phyloP scores from a whole-genome alignment of 2,113 vertebrate genomes.

The Neodon shergylaensis region DNA sequence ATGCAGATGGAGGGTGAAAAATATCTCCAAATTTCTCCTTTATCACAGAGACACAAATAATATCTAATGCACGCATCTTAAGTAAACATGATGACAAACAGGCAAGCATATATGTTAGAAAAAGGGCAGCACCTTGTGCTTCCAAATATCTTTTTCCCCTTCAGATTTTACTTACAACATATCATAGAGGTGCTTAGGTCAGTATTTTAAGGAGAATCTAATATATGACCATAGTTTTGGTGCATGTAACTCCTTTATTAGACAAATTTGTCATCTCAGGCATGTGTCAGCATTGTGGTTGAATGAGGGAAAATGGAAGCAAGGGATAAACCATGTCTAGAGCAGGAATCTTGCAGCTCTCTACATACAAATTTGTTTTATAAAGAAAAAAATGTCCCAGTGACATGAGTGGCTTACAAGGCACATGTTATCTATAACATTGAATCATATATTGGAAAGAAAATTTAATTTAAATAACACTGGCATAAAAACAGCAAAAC shows the following conservation, averaged over 20 bases:
- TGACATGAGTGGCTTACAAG: slow-evolving; percentile 61
- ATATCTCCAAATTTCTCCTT: slow-evolving; percentile 82
- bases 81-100: slow-evolving; percentile 88
- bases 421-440: slow-evolving; percentile 27
- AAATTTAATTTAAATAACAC: slow-evolving; percentile 14
- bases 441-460: background rate
- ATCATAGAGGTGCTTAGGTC: slow-evolving; percentile 90
- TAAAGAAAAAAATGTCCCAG: slow-evolving; percentile 70
- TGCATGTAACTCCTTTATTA: slow-evolving; percentile 88
- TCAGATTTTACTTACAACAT: slow-evolving; percentile 86
- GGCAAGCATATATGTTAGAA: slow-evolving; percentile 87
- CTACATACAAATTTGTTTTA: slow-evolving; percentile 64
- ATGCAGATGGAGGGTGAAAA: slow-evolving; percentile 67
- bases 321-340: slow-evolving; percentile 85
- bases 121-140: slow-evolving; percentile 82
- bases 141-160: slow-evolving; percentile 81
- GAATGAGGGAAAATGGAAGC: slow-evolving; percentile 86
- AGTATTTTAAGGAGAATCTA: slow-evolving; percentile 88
- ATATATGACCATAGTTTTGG: slow-evolving; percentile 86
- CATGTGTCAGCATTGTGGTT: slow-evolving; percentile 88
- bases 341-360: slow-evolving; percentile 85
- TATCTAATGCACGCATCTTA: slow-evolving; percentile 83
- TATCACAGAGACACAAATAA: slow-evolving; percentile 83
- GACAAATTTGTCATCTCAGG: slow-evolving; percentile 89
- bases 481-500: slow-evolving; percentile 4